Percentiles rank a stretch among this genome's conserved stretches.
Conservation (phyloP, 1,140 invertebrate species). For the Heliconius nattereri region DNA sequence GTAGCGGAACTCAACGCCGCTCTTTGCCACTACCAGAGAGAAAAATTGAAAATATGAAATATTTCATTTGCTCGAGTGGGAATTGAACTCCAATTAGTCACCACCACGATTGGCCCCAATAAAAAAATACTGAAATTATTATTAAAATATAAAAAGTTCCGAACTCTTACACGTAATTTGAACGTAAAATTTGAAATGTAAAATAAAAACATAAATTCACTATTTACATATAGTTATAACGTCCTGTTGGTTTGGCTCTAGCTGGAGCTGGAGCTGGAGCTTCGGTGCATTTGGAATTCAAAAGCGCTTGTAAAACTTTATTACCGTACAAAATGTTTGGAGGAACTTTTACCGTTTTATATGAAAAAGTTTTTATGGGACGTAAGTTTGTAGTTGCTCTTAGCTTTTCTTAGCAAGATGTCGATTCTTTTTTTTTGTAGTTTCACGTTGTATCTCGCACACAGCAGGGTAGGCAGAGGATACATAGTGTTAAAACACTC, state of each 20-base stretch:
- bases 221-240: background rate
- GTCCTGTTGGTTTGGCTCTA: background rate
- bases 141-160: no score
- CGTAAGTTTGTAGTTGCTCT: slow-evolving; percentile 7
- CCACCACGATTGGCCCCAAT: no score
- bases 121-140: no score
- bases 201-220: background rate
- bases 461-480: no score
- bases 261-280: background rate
- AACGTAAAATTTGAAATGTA: background rate
- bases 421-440: background rate
- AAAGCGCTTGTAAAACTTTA: slow-evolving; percentile 26
- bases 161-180: no score
- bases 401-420: background rate
- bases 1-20: no score
- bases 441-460: no score
- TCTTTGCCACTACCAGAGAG: no score
- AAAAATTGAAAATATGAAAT: background rate
- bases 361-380: slow-evolving; percentile 13
- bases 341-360: slow-evolving; percentile 11
- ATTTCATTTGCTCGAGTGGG: background rate
- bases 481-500: no score
- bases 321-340: slow-evolving; percentile 21
- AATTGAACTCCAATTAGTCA: no score
- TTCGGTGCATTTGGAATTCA: slow-evolving; percentile 21